Conservation (phyloP, 2,797 vertebrate species). For the Sebastes cheni region DNA sequence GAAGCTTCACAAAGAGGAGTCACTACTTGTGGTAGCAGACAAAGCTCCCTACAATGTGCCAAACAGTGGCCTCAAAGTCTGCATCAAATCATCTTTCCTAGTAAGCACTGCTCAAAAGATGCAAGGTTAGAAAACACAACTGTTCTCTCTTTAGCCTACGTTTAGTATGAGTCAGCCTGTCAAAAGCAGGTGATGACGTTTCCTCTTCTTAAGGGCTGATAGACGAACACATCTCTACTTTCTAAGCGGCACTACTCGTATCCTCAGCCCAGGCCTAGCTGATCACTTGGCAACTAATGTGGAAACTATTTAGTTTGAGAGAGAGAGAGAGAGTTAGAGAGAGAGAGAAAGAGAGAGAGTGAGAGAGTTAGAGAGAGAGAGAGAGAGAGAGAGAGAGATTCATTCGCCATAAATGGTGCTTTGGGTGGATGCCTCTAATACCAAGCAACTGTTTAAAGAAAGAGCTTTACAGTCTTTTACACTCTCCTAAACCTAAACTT, state of each 20-base stretch:
- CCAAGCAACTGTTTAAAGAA: slow-evolving; percentile 30
- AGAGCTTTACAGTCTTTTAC: slow-evolving; percentile 14
- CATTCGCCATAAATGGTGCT: slow-evolving; percentile 67
- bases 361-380: slow-evolving; percentile 24
- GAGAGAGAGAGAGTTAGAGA: background rate
- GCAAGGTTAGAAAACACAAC: background rate
- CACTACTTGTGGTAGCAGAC: background rate
- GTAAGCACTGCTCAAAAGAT: background rate
- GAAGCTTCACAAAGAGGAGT: background rate
- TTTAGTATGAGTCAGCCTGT: background rate
- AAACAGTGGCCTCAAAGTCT: background rate
- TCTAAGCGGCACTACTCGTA: background rate
- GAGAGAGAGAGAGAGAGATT: slow-evolving; percentile 38
- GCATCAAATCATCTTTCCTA: background rate
- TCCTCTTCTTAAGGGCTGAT: slow-evolving; percentile 11
- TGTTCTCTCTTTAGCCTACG: background rate
- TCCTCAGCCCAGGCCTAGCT: slow-evolving; percentile 22
- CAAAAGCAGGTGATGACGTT: background rate
- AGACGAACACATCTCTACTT: background rate
- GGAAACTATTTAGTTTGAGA: slow-evolving; percentile 70
- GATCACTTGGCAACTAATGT: slow-evolving; percentile 67
- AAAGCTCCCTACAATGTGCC: background rate
- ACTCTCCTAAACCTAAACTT: background rate
- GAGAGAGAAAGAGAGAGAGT: slow-evolving; percentile 38
- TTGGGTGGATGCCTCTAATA: slow-evolving; percentile 28